A percentile compares a stretch with the other conserved stretches of the same genome.
These are phyloP conservation scores for Rhinolophus sinicus DNA, from an alignment of 2,113 vertebrate genomes.

Conservation along the genomic window DNA sequence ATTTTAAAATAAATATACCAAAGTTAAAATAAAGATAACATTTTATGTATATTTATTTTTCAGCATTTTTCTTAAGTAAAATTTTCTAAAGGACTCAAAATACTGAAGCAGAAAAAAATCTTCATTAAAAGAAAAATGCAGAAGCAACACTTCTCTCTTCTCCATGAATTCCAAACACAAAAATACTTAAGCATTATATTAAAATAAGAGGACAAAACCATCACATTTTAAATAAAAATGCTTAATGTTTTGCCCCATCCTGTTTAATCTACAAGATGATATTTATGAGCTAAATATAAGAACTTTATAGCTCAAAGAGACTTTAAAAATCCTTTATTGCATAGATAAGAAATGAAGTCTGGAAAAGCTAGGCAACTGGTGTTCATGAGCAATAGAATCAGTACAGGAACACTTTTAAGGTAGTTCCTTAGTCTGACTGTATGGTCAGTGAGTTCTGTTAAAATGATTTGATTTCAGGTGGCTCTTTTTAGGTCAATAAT, in stretches of 20 bases:
- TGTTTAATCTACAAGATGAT: background rate
- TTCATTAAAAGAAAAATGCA: background rate
- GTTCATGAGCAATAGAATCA: background rate
- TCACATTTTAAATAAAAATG: slow-evolving; percentile 30
- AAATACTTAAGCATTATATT: background rate
- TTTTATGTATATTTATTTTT: slow-evolving; percentile 73
- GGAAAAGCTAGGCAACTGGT: background rate
- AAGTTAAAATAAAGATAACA: slow-evolving; percentile 39
- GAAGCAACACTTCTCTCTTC: background rate
- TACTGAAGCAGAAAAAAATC: background rate
- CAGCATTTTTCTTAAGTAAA: slow-evolving; percentile 74
- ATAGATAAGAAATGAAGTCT: background rate
- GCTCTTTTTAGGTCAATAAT: background rate
- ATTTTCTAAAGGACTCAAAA: slow-evolving; percentile 75
- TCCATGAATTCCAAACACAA: background rate
- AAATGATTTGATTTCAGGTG: background rate
- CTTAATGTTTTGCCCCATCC: background rate
- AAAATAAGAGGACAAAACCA: background rate
- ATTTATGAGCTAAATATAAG: background rate
- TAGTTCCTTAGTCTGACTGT: background rate
- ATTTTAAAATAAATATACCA: slow-evolving; percentile 6
- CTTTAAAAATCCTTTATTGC: background rate
- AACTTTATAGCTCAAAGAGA: background rate
- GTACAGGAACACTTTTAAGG: background rate
- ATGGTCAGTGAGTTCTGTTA: background rate